These are phyloP conservation scores for Clamator glandarius DNA, from an alignment of 2,797 vertebrate species.

Conservation along the genomic window DNA sequence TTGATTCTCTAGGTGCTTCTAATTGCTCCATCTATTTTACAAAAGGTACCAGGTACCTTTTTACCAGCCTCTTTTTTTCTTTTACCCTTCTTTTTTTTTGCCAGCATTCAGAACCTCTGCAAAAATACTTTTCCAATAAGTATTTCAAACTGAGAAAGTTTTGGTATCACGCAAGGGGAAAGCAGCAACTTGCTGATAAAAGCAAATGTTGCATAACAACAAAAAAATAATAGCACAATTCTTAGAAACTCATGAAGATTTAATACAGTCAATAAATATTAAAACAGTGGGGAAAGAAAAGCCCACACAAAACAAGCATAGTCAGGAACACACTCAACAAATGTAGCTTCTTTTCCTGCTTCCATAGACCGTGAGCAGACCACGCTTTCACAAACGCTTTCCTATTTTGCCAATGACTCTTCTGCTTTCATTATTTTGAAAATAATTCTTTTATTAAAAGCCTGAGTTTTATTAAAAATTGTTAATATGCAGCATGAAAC, in stretches of 20 bases:
- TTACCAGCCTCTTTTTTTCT: no score
- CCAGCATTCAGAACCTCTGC: background rate
- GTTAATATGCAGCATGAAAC: background rate
- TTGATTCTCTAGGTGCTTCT: background rate
- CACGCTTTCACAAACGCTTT: background rate
- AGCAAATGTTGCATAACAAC: background rate
- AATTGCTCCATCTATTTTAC: background rate
- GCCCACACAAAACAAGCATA: background rate
- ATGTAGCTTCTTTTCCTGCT: background rate
- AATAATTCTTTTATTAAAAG: background rate
- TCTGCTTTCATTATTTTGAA: background rate
- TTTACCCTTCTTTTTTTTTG: no score
- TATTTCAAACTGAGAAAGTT: background rate
- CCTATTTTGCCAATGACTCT: background rate
- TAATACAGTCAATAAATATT: background rate
- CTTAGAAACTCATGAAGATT: background rate
- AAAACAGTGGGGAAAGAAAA: background rate
- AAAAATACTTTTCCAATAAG: background rate
- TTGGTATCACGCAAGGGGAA: background rate
- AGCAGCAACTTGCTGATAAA: background rate
- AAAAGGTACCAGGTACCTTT: background rate
- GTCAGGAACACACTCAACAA: background rate
- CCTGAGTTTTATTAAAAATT: background rate
- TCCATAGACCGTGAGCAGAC: background rate
- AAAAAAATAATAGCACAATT: background rate